Percentiles rank a stretch among this genome's conserved stretches.
These are phyloP conservation scores for Glyphotaelius pellucidus DNA, from an alignment of 2,888 invertebrate genomes.

Conservation along the genomic window DNA sequence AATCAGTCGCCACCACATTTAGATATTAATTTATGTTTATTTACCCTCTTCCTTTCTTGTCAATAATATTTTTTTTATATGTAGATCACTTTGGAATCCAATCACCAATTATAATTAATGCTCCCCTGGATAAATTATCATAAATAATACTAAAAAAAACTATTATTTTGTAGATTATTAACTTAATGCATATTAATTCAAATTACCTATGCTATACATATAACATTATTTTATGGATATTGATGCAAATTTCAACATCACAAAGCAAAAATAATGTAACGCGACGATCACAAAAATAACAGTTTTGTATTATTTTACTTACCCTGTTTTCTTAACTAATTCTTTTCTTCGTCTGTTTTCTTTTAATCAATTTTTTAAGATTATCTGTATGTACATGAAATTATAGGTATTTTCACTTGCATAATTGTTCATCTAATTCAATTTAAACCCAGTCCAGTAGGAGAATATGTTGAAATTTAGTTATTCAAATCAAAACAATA, in stretches of 20 bases:
- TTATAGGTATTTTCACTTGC: not conserved
- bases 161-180: not conserved
- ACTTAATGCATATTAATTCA: not conserved
- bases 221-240: not conserved
- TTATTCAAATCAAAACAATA: not conserved
- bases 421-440: not conserved
- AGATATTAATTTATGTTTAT: not conserved
- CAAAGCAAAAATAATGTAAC: not conserved
- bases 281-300: not conserved
- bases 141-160: not conserved
- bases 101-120: not conserved
- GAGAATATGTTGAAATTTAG: not conserved
- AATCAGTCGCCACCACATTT: constrained; percentile 34
- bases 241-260: not conserved
- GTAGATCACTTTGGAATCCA: not conserved
- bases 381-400: not conserved
- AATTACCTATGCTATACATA: not conserved
- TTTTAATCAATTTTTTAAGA: constrained; percentile 45
- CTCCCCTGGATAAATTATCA: not conserved
- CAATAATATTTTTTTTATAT: constrained; percentile 6
- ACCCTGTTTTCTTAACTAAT: constrained; percentile 7
- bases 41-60: not conserved
- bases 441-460: not conserved
- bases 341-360: constrained; percentile 10
- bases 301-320: not conserved